phyloP scores from a whole-genome alignment of 2,113 vertebrate genomes.

The Mustelus asterias region DNA sequence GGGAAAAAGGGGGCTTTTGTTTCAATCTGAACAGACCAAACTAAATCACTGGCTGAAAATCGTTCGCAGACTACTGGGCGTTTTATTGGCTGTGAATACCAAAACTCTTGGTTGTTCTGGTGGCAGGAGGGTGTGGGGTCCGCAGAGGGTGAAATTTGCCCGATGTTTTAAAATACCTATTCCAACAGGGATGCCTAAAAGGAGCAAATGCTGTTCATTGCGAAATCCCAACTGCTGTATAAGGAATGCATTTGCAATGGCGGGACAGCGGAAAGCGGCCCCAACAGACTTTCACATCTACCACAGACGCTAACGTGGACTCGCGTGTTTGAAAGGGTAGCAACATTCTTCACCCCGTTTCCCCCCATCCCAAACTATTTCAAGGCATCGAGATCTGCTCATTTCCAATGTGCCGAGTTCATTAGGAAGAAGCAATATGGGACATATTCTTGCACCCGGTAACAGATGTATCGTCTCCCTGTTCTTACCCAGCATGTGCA shows the following conservation, averaged over 20 bases:
- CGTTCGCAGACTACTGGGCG: neutral
- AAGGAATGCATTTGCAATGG: neutral
- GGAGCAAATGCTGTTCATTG: neutral
- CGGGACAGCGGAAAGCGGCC: neutral
- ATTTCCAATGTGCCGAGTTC: neutral
- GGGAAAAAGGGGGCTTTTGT: neutral
- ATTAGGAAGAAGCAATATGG: neutral
- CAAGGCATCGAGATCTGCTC: neutral
- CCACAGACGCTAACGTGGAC: conserved; percentile 42
- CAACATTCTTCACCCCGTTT: neutral
- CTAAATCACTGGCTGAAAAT: neutral
- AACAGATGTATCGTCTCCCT: neutral
- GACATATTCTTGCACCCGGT: neutral
- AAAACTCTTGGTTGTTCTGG: neutral
- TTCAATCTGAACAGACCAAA: neutral
- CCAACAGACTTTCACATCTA: conserved; percentile 48
- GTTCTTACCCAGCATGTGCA: neutral
- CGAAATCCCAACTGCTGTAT: neutral
- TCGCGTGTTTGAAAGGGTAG: neutral
- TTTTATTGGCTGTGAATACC: neutral
- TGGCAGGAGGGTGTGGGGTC: neutral
- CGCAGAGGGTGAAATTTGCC: neutral
- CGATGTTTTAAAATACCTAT: neutral
- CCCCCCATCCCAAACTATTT: neutral
- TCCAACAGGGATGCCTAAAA: neutral